A percentile compares a stretch with the other conserved stretches of the same genome.
phyloP scores from a whole-genome alignment of 64 coral and sea anemone genomes.

The Pocillopora damicornis region DNA sequence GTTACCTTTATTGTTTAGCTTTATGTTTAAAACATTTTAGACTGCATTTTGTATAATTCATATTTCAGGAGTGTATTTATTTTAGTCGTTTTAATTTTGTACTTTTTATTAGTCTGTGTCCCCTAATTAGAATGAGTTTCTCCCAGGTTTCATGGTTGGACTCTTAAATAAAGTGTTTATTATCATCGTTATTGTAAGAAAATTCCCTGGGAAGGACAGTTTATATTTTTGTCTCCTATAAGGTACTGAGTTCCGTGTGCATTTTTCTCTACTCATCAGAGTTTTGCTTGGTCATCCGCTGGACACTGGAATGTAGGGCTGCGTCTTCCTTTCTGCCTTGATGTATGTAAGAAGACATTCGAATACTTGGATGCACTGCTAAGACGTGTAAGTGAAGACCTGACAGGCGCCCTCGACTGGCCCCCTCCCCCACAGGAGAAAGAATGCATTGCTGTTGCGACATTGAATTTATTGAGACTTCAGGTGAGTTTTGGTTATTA shows the following conservation, averaged over 20 bases:
- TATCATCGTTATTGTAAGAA: no score
- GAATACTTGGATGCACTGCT: slow-evolving; percentile 85
- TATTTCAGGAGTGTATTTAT: no score
- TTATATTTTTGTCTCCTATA: not conserved
- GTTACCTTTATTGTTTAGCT: no score
- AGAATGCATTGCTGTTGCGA: slow-evolving; percentile 90
- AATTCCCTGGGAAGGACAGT: no score
- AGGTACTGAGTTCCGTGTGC: not conserved
- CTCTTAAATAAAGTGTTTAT: no score
- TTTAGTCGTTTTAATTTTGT: no score
- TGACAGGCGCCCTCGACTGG: slow-evolving; percentile 90
- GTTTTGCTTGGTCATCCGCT: slow-evolving; percentile 90
- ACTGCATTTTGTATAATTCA: no score
- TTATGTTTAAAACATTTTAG: no score
- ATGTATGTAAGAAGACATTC: slow-evolving; percentile 94
- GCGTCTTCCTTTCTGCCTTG: slow-evolving; percentile 74
- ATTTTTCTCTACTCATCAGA: slow-evolving; percentile 38
- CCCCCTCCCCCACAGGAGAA: slow-evolving; percentile 97
- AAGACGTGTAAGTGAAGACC: slow-evolving; percentile 86
- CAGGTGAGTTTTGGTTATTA: slow-evolving; percentile 35
- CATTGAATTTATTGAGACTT: slow-evolving; percentile 81
- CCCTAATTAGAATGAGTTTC: no score
- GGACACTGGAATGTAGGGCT: slow-evolving; percentile 91
- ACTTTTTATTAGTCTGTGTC: no score
- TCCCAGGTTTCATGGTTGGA: no score